Evolutionary conservation across 2,113 vertebrate species (phyloP).

Genomic region (Fregata magnificens): DNA sequence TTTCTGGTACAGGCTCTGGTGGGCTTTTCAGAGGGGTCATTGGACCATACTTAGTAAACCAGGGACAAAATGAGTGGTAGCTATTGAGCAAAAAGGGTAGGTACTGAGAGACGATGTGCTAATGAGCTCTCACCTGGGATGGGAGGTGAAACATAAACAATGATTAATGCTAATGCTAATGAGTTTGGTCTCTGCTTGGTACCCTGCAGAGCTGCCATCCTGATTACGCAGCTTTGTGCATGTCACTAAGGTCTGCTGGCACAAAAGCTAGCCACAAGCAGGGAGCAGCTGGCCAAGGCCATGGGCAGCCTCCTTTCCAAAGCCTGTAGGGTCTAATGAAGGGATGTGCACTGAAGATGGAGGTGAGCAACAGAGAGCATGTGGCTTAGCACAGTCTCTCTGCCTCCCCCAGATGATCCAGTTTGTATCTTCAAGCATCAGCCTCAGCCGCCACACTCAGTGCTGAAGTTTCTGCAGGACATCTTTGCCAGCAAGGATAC

Average conservation of each 20-base stretch:
- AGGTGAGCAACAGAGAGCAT: rapidly evolving
- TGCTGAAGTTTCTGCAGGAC: conserved; percentile 97
- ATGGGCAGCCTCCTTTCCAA: not conserved
- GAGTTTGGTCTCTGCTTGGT: not conserved
- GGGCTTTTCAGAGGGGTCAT: not conserved
- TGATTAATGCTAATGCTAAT: conserved; percentile 14
- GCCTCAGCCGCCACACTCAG: conserved; percentile 88
- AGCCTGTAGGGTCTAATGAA: not conserved
- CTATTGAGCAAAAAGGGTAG: not conserved
- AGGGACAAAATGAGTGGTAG: not conserved
- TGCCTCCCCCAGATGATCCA: conserved; percentile 83
- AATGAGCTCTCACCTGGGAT: not conserved
- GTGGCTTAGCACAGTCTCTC: not conserved
- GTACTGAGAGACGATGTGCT: not conserved
- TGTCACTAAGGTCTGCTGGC: not conserved
- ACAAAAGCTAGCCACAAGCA: not conserved
- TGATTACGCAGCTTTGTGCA: not conserved
- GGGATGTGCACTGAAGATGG: not conserved
- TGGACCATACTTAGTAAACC: not conserved
- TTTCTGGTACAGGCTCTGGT: not conserved
- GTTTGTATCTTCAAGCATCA: conserved; percentile 93
- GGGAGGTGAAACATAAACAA: not conserved
- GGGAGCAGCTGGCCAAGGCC: not conserved
- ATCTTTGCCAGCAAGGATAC: conserved; percentile 86
- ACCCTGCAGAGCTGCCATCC: not conserved